phyloP scores from a whole-genome alignment of 2,888 invertebrate species.

The Caenorhabditis zanzibari region DNA sequence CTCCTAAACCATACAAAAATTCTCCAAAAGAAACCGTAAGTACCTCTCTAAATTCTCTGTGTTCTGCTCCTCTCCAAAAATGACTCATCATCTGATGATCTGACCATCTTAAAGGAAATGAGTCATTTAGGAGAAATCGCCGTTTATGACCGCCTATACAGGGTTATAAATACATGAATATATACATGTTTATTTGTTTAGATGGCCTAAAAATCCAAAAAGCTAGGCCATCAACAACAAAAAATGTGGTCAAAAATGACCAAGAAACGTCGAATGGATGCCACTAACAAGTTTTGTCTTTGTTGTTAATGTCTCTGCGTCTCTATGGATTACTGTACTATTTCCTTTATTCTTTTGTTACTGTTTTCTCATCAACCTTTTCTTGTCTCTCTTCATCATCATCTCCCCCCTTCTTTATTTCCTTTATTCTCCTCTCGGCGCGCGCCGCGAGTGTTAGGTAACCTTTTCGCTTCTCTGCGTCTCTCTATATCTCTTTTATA shows the following conservation, averaged over 20 bases:
- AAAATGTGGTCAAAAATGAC: slow-evolving; percentile 16
- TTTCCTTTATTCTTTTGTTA: not conserved
- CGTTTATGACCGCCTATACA: not conserved
- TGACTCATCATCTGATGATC: slow-evolving; percentile 18
- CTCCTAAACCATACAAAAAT: too few relatives aligned
- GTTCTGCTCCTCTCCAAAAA: not conserved
- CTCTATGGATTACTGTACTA: not conserved
- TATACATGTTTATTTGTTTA: slow-evolving; percentile 14
- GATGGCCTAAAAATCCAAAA: not conserved
- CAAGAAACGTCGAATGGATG: not conserved
- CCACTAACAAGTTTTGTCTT: slow-evolving; percentile 25
- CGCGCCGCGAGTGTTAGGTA: slow-evolving; percentile 1
- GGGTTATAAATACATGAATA: not conserved
- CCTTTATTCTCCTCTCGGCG: too few relatives aligned
- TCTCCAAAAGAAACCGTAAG: too few relatives aligned
- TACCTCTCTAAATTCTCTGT: not conserved
- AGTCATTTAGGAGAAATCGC: not conserved
- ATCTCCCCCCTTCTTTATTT: slow-evolving; percentile 1
- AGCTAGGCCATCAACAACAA: not conserved
- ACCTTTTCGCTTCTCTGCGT: slow-evolving; percentile 20
- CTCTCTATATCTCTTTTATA: slow-evolving; percentile 17
- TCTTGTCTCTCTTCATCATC: slow-evolving; percentile 21
- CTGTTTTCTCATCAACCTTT: slow-evolving; percentile 24
- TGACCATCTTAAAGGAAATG: slow-evolving; percentile 1
- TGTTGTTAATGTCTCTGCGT: slow-evolving; percentile 19